Base-by-base conservation (phyloP, 2,113 vertebrate species). In the Eidolon helvum region DNA sequence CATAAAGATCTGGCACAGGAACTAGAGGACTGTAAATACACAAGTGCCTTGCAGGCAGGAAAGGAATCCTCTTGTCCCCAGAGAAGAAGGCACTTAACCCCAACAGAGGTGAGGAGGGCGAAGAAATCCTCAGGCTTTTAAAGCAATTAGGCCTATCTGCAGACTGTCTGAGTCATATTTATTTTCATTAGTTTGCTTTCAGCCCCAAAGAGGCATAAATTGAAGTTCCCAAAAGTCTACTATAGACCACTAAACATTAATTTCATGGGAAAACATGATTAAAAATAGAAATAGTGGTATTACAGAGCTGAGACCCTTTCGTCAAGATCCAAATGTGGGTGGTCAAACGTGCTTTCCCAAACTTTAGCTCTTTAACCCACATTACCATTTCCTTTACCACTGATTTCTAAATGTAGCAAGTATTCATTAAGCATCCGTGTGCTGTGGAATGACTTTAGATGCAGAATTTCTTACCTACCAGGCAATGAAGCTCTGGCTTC, bases 181-280 rank as follows among this genome's bases (percentile, higher is more conserved):
- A 69, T 97, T 96, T 93, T 84, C 77, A 89, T 96, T 66, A 74
- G n/a, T 87, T 95, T 94, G 69, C 85, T 94, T 92, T 96, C 71
- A 71, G 86, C n/a, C 57, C 71, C 92, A 87, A 55, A 87, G 75
- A 92, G 77, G 53, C 50, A 79, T 40, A 90, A 92, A 95, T 48
- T 83, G 43, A 93, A 65, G 26, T 35, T 90, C 69, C 50, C 79
- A 10, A 30, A 77, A 87, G 96, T 94, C 68, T 65, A 61, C 93
- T 53, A 45, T 45, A 95, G 88, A 61, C 65, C 65, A 93, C 90
- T 78, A 75, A 88, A 87, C 33, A 15, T 71, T 57, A 71, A 95
- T 75, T 96, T 79, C 65, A n/a, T 61, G 40, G 66, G 53, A 79
- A 98, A 94, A 94, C 43, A 57, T 10, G 38, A 71, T 72, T 95